Evolutionary conservation across 2,888 invertebrate genomes (phyloP).

Genomic region (Serripes groenlandicus): DNA sequence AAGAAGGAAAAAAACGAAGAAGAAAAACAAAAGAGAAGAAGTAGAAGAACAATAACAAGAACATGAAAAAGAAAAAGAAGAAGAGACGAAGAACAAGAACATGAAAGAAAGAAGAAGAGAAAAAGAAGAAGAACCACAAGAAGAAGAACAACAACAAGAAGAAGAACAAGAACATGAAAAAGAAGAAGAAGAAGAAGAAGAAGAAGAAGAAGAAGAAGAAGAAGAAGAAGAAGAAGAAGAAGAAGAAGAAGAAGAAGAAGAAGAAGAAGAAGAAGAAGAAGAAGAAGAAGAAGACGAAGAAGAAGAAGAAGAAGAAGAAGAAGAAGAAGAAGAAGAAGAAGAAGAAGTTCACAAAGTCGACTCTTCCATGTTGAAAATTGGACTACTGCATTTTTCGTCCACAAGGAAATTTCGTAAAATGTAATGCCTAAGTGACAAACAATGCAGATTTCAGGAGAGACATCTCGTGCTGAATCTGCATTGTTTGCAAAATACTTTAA

Average conservation of each 20-base stretch:
- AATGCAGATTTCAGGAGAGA: too few relatives aligned
- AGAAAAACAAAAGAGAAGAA: too few relatives aligned
- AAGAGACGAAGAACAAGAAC: neutral
- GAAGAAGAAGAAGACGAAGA: neutral
- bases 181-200: neutral
- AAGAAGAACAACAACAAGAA: neutral
- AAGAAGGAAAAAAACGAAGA: too few relatives aligned
- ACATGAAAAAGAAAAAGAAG: neutral
- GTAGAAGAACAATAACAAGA: too few relatives aligned
- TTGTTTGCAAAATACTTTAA: too few relatives aligned
- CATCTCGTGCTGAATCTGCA: too few relatives aligned
- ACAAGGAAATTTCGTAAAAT: too few relatives aligned
- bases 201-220: neutral
- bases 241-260: neutral
- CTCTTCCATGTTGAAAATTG: too few relatives aligned
- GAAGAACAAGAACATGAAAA: neutral
- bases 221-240: neutral
- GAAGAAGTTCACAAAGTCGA: neutral
- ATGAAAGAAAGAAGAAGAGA: neutral
- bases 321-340: neutral
- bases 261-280: neutral
- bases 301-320: neutral
- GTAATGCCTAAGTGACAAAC: too few relatives aligned
- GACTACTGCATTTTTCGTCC: too few relatives aligned
- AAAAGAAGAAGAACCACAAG: neutral